Base-by-base conservation (phyloP, 2,888 invertebrate genomes). In the Pelosia muscerda region DNA sequence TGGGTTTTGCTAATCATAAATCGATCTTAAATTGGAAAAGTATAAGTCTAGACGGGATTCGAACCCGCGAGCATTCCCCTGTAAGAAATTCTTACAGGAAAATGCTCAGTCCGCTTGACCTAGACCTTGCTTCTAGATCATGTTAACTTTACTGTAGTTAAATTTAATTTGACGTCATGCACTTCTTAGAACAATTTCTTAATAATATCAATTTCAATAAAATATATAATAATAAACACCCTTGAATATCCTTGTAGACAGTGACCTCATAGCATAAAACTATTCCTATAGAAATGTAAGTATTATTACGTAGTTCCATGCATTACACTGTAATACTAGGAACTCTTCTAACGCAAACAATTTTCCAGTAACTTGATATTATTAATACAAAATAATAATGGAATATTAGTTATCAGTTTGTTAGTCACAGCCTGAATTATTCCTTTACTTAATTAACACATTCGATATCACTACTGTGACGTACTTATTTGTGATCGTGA, bases 291-390 rank as follows among this genome's bases (percentile, higher is more conserved):
- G 19, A 2, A 49, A n/a, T 34, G 31, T 23, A 22, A 59, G 34
- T 58, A 58, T 15, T 42, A 42, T 34, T 31, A 22, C 23, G 15
- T 54, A 63, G 34, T 63, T 38, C 38, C 58, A 72, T 64, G 58
- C 55, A 69, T 65, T 25, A 53, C 59, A 23, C 4, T 54, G 10
- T 2, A n/a, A 22, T 71, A 60, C 78, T n/a, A 54, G 61, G 75
- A 80, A 78, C 31, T 58, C 66, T 55, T 68, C 56, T 42, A 67
- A 77, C 79, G 75, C 49, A 73, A 75, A 73, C 59, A 25, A 60
- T 71, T 76, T 78, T 71, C 79, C 68, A 78, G 53, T 57, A 76
- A 78, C 53, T 6, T 26, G n/a, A 60, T 55, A 63, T 62, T 68
- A 69, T 72, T 67, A 54, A 57, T 65, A 42, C n/a, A 69, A 60